Evolutionary conservation across 2,113 vertebrate genomes (phyloP), one percentile per base, ranked within the genome.

Genomic region (Lepus europaeus): DNA sequence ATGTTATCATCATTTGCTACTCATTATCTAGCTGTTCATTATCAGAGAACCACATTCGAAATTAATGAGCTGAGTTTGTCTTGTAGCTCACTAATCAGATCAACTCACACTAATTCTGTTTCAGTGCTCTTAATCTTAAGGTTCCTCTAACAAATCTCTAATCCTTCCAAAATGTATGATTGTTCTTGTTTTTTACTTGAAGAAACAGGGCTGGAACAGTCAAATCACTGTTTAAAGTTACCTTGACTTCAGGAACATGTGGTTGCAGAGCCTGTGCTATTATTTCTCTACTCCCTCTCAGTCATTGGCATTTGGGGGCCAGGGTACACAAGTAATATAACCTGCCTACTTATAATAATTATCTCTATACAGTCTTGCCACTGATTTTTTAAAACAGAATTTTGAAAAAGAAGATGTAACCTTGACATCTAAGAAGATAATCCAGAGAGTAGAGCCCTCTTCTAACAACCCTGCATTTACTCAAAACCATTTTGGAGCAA

Each of bases 351-450:
- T 33, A 83, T 53, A 25, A 85, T 53, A 33, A 68, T 19, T n/a
- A 31, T 56, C 12, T 82, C 88, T 78, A 22, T 11, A 59, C 20
- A 91, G 29, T 53, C 3, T 6, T 12, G 22, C 19, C 33, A 22
- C 51, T 91, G 53, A 56, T 36, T 36, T 83, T 53, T 59, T 92
- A 2, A 53, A 93, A 88, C 23, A 27, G 33, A 82, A 66, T 93
- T 90, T 82, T 83, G n/a, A 27, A 78, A 90, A 45, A 59, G 10
- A 6, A 66, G 36, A 72, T 56, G 81, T 82, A 93, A 78, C 73
- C 33, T 88, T 91, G 29, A 79, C 45, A 22, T 89, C 53, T 84
- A 31, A 85, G 76, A 82, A 82, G 53, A 72, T 45, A 45, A 29
- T 53, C 53, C 53, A 27, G 5, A 8, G 31, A 27, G 23, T 56